phyloP scores from a whole-genome alignment of 2,113 vertebrate genomes.

The Chlorodrepanis virens region DNA sequence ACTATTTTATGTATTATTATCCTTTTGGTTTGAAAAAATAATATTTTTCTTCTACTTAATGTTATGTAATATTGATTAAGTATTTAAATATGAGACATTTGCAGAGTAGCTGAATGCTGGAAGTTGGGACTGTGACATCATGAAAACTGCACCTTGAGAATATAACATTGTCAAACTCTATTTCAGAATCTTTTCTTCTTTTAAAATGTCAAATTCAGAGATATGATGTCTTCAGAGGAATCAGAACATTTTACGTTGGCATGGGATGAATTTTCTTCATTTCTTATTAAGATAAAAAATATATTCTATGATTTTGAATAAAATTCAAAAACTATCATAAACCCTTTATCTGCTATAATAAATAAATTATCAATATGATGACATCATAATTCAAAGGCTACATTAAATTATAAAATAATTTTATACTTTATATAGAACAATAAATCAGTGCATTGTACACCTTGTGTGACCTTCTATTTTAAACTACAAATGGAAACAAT shows the following conservation, averaged over 20 bases:
- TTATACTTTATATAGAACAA: constrained; percentile 22
- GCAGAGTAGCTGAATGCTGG: background rate
- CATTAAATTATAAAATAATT: constrained; percentile 37
- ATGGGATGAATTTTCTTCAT: background rate
- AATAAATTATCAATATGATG: background rate
- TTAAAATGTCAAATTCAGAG: constrained; percentile 39
- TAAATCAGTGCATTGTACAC: constrained; percentile 7
- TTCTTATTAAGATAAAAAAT: background rate
- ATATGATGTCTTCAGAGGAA: constrained; percentile 13
- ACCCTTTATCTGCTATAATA: background rate
- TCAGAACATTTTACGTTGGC: background rate
- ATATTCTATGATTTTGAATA: background rate
- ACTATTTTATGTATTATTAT: background rate
- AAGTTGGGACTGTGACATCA: background rate
- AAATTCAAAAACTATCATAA: background rate
- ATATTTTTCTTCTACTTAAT: background rate
- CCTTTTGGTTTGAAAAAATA: background rate
- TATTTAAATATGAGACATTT: background rate
- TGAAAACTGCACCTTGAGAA: background rate
- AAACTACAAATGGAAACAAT: constrained; percentile 56
- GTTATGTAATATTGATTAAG: background rate
- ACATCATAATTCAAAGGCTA: constrained; percentile 29
- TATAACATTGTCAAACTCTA: background rate
- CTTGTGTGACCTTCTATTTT: constrained; percentile 52
- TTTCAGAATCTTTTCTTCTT: constrained; percentile 38